phyloP scores from a whole-genome alignment of 2,888 invertebrate genomes.

The Petrolisthes cinctipes region DNA sequence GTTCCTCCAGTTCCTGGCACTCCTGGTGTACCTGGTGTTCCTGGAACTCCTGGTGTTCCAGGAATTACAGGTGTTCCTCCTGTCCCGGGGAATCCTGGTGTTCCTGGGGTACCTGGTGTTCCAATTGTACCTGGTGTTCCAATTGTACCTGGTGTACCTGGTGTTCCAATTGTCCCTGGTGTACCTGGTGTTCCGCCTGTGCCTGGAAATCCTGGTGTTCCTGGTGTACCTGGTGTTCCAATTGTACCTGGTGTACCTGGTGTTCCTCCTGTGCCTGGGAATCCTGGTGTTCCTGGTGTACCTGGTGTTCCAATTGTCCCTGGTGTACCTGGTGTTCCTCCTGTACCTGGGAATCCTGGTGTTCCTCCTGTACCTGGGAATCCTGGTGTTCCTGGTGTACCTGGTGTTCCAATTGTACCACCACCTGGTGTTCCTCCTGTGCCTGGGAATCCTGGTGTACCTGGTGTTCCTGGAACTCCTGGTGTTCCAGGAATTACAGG shows the following conservation, averaged over 20 bases:
- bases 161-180: constrained; percentile 10
- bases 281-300: neutral
- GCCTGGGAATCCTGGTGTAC: neutral
- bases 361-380: neutral
- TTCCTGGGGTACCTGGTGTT: no score
- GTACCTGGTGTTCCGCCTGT: neutral
- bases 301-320: neutral
- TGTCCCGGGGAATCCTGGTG: no score
- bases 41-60: no score
- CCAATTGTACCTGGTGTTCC: no score
- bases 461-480: neutral
- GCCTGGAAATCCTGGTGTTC: neutral
- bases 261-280: neutral
- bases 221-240: neutral
- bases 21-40: no score
- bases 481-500: constrained; percentile 15
- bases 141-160: neutral
- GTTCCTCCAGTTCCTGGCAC: no score
- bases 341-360: neutral
- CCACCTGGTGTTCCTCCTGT: constrained; percentile 3
- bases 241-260: no score
- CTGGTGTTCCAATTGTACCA: neutral
- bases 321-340: neutral
- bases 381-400: neutral
- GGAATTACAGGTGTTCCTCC: no score